These are phyloP conservation scores for Ruditapes philippinarum DNA, from an alignment of 1,140 invertebrate species.

Conservation along the genomic window DNA sequence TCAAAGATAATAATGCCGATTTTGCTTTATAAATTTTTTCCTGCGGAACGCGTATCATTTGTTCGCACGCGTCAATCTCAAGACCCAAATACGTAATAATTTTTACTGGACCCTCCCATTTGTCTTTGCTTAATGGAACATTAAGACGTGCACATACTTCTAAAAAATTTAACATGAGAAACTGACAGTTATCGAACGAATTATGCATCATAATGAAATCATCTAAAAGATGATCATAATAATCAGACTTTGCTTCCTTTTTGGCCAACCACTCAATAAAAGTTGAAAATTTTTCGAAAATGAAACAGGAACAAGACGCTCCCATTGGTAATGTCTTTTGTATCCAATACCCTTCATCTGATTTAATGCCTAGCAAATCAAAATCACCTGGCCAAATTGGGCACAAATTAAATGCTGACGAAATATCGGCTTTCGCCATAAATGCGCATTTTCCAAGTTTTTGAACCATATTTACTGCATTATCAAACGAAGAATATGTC, in stretches of 20 bases:
- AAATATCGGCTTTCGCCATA: slow-evolving; percentile 56
- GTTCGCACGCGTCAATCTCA: not conserved
- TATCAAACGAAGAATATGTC: slow-evolving; percentile 49
- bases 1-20: too few species aligned
- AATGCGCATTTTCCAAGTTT: slow-evolving; percentile 15
- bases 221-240: not conserved
- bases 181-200: not conserved
- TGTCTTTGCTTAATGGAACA: not conserved
- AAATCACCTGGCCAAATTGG: not conserved
- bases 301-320: not conserved
- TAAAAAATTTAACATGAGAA: not conserved
- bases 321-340: slow-evolving; percentile 1
- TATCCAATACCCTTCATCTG: not conserved
- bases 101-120: not conserved
- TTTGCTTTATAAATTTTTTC: too few species aligned
- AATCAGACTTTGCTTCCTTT: not conserved
- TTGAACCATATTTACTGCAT: slow-evolving; percentile 43
- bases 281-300: not conserved
- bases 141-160: not conserved
- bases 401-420: slow-evolving; percentile 62
- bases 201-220: not conserved
- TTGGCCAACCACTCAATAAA: not conserved
- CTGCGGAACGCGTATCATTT: not conserved
- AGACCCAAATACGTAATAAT: not conserved
- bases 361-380: not conserved